A percentile compares a stretch with the other conserved stretches of the same genome.
Conservation (phyloP, 1,140 invertebrate genomes). For the Orchesella cincta region DNA sequence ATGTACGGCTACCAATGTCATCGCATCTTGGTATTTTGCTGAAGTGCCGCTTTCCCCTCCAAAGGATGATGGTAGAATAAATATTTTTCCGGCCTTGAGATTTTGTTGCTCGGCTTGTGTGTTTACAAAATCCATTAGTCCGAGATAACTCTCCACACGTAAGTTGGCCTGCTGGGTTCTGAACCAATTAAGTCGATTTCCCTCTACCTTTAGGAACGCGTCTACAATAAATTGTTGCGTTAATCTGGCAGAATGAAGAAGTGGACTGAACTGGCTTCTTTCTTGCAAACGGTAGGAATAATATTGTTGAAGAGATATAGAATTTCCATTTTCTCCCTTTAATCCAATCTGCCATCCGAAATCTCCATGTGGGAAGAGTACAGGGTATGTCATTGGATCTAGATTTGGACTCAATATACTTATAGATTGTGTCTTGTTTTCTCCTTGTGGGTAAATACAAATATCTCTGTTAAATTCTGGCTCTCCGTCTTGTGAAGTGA, state of each 20-base stretch:
- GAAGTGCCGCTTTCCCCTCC: conserved; percentile 52
- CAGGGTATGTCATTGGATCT: conserved; percentile 54
- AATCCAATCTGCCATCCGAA: conserved; percentile 50
- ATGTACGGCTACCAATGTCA: conserved; percentile 59
- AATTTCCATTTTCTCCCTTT: background rate
- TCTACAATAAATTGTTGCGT: conserved; percentile 58
- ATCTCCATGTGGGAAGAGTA: conserved; percentile 56
- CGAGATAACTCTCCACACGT: conserved; percentile 58
- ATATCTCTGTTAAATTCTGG: conserved; percentile 31
- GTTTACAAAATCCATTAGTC: conserved; percentile 54
- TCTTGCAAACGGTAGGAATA: conserved; percentile 35
- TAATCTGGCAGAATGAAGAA: conserved; percentile 51
- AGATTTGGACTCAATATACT: conserved; percentile 15
- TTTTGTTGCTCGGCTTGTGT: background rate
- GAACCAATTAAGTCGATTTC: conserved; percentile 53
- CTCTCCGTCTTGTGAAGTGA: conserved; percentile 48
- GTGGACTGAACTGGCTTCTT: conserved; percentile 42
- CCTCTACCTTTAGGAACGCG: conserved; percentile 61
- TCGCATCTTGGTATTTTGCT: conserved; percentile 57
- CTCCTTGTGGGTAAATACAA: background rate
- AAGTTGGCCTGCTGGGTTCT: conserved; percentile 58
- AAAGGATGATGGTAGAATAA: conserved; percentile 46
- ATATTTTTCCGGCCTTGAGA: conserved; percentile 25
- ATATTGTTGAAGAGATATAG: background rate
- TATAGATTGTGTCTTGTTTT: background rate